Percentiles rank a stretch among this genome's conserved stretches.
phyloP scores from a whole-genome alignment of 2,797 vertebrate genomes.

The Hemitrygon akajei region DNA sequence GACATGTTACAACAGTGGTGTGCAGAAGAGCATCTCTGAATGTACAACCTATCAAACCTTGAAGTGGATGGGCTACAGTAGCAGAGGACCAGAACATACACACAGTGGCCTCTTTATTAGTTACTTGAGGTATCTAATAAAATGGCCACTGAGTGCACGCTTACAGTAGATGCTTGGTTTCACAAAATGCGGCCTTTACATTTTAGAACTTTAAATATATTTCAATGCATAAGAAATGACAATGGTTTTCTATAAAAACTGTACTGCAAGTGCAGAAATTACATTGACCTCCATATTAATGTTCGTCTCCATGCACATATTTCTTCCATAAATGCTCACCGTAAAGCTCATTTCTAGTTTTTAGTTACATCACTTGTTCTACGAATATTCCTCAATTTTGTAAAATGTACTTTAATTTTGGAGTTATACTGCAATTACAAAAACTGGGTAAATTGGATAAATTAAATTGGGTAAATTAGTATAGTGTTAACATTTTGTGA shows the following conservation, averaged over 20 bases:
- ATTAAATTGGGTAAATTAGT: neutral
- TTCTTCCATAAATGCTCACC: neutral
- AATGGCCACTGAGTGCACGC: too few relatives aligned
- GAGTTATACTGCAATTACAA: neutral
- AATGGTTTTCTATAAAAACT: neutral
- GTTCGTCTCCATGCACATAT: neutral
- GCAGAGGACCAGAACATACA: too few relatives aligned
- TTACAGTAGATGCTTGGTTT: neutral
- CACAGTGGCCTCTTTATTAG: too few relatives aligned
- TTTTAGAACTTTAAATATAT: neutral
- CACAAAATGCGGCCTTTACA: neutral
- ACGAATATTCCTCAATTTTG: neutral
- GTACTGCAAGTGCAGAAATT: neutral
- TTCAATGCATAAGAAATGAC: neutral
- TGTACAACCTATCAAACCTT: too few relatives aligned
- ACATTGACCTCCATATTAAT: neutral
- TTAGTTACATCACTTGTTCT: neutral
- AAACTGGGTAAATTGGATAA: too few relatives aligned
- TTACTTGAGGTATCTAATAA: too few relatives aligned
- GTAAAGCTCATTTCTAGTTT: neutral
- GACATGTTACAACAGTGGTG: too few relatives aligned
- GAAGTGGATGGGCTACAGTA: too few relatives aligned
- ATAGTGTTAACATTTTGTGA: neutral
- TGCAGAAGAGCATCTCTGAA: too few relatives aligned
- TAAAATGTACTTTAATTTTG: neutral